Evolutionary conservation across 2,888 invertebrate species (phyloP), one percentile per base, ranked within the genome.

Genomic region (Brachyopa scutellaris): DNA sequence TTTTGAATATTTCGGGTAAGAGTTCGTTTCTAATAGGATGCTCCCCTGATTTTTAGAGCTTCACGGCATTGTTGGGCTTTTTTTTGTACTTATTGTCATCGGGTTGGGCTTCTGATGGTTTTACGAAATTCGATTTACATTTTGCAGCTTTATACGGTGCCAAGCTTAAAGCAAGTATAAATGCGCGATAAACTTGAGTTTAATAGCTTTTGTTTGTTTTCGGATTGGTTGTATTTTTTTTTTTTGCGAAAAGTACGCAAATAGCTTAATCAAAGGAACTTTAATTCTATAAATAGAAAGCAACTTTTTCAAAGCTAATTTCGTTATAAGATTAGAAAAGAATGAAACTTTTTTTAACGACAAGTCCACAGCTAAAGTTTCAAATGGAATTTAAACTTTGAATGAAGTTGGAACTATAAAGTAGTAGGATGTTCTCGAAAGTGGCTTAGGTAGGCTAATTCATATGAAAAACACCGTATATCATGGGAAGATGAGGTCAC

Each of bases 41-140:
- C 70, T 70, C 51, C 47, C 82, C 82, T 82, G 82, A 66, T 76
- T 82, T 82, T 64, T 17, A 55, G 82, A 82, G 82, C 82, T 82
- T 82, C 64, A 7, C 53, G 40, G 19, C 59, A 51, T 64, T 66
- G 45, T 64, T 76, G n/a, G 73, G 69, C 40, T 70, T 59, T 70
- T 47, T 53, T 53, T 15, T 17, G 11, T 45, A 15, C 2, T n/a
- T 19, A 33, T n/a, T 11, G 19, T 8, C 8, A 26, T 21, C 13
- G 17, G 11, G 8, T 31, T 1, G 42, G 26, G 5, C 1, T 33
- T 8, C 13, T 26, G 36, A 29, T 64, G 36, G 21, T 42, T 45
- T 36, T 47, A 21, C n/a, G 29, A 19, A 59, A 49, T 45, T 17
- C 26, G 47, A 42, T 31, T 72, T 29, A 36, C 8, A 26, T 42